Conservation (phyloP, 2,113 vertebrate species). For the Oncorhynchus tshawytscha region DNA sequence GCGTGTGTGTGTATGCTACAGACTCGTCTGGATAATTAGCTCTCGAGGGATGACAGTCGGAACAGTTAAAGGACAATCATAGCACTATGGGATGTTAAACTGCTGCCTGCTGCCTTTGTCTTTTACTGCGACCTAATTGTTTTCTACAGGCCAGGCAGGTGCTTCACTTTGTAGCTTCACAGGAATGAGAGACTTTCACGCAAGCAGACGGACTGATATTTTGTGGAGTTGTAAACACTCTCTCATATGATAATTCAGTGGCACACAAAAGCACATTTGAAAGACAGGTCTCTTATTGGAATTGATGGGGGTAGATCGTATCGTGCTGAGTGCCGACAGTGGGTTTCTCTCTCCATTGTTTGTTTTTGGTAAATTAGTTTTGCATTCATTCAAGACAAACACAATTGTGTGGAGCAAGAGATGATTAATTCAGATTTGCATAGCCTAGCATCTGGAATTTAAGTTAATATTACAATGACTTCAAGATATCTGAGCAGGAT, state of each 20-base stretch:
- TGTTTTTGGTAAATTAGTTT: conserved; percentile 4
- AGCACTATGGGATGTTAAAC: conserved; percentile 84
- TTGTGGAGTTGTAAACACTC: conserved; percentile 75
- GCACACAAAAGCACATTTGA: conserved; percentile 38
- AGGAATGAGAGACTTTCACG: conserved; percentile 66
- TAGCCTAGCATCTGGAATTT: background rate
- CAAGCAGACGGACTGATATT: conserved; percentile 60
- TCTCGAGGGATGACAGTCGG: conserved; percentile 83
- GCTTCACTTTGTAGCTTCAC: conserved; percentile 58
- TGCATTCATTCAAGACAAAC: background rate
- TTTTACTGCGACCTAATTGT: conserved; percentile 80
- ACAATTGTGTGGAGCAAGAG: too few relatives aligned
- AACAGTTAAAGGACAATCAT: conserved; percentile 85
- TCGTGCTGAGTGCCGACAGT: conserved; percentile 30
- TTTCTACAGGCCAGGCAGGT: conserved; percentile 80
- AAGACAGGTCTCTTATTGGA: conserved; percentile 44
- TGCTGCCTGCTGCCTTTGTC: conserved; percentile 65
- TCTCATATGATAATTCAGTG: conserved; percentile 73
- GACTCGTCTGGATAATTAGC: conserved; percentile 87
- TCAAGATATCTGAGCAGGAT: too few relatives aligned
- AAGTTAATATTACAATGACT: too few relatives aligned
- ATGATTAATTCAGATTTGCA: too few relatives aligned
- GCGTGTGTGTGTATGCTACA: conserved; percentile 84
- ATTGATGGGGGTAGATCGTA: conserved; percentile 40
- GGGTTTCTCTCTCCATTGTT: conserved; percentile 9